Percentiles rank a stretch among this genome's conserved stretches.
Conservation (phyloP, 2,113 vertebrate species). For the Shinisaurus crocodilurus region DNA sequence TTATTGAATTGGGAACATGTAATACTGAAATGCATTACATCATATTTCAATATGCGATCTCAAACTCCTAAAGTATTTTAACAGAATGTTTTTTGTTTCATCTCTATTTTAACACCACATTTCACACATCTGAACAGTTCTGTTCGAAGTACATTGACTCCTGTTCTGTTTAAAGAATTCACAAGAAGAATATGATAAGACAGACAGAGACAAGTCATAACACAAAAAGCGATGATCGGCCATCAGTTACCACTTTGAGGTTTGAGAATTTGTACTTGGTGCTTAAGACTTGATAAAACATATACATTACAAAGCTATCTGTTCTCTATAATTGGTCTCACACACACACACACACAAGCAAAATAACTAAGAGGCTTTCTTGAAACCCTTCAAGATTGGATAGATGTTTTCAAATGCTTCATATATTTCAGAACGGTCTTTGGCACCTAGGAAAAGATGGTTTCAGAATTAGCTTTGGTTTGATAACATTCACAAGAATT, state of each 20-base stretch:
- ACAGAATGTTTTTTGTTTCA: neutral
- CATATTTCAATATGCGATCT: neutral
- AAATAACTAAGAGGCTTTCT: constrained; percentile 80
- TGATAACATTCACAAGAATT: neutral
- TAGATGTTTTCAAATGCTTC: constrained; percentile 99
- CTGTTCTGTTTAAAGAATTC: neutral
- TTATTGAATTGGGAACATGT: neutral
- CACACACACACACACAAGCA: neutral
- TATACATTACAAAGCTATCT: constrained; percentile 1
- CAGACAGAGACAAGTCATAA: constrained; percentile 16
- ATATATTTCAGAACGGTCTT: constrained; percentile 93
- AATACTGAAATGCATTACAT: neutral
- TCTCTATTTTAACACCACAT: neutral
- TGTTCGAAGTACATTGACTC: neutral
- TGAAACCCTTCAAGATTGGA: constrained; percentile 93
- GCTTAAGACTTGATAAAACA: neutral
- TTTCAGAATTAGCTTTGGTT: neutral
- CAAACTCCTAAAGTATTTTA: neutral
- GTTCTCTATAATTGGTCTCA: neutral
- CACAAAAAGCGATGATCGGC: neutral
- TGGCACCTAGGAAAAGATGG: constrained; percentile 84
- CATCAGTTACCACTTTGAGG: rapidly evolving
- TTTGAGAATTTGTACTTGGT: neutral
- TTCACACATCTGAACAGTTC: neutral
- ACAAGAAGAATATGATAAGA: constrained; percentile 1